Base-by-base conservation (phyloP, 2,888 invertebrate species). In the Dinocampus coccinellae region DNA sequence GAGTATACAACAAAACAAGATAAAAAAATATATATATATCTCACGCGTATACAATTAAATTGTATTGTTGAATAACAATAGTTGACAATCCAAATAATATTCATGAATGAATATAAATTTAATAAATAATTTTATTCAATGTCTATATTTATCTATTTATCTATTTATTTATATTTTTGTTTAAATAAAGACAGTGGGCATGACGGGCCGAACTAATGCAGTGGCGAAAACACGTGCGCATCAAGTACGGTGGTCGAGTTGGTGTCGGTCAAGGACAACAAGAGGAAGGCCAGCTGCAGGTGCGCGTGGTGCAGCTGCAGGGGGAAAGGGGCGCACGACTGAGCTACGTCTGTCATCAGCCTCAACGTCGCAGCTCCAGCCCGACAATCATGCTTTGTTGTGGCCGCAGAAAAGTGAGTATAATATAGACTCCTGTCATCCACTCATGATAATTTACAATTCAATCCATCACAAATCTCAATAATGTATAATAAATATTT, bases 361-460 rank as follows among this genome's bases (percentile, higher is more conserved):
- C 77, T 78, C 75, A 75, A 71, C 81, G 88, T 89, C 89, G 90
- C 90, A 90, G 90, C 91, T 90, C 89, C 91, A 82, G 91, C 92
- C 91, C 94, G 93, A 94, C 94, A 94, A 93, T 92, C 92, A 95
- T 95, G 95, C 95, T 95, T 92, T 95, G 95, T 93, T 95, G 95
- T 93, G 95, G 95, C 92, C 94, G 95, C 90, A 94, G 95, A 91
- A 95, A 95, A 95, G 95, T 95, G 90, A 92, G 90, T 83, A 9
- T 3, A n/a, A n/a, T n/a, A n/a, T n/a, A n/a, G n/a, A n/a, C n/a
- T n/a, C n/a, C n/a, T n/a, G n/a, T 26, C 24, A 3, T 34, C 20
- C 3, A n/a, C n/a, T n/a, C 20, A 16, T 10, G 10, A 22, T 29
- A 42, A 33, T 24, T 2, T 26, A 39, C 39, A 22, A 52, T 47